Evolutionary conservation across 2,113 vertebrate species (phyloP), one percentile per base, ranked within the genome.

Genomic region (Glareola pratincola): DNA sequence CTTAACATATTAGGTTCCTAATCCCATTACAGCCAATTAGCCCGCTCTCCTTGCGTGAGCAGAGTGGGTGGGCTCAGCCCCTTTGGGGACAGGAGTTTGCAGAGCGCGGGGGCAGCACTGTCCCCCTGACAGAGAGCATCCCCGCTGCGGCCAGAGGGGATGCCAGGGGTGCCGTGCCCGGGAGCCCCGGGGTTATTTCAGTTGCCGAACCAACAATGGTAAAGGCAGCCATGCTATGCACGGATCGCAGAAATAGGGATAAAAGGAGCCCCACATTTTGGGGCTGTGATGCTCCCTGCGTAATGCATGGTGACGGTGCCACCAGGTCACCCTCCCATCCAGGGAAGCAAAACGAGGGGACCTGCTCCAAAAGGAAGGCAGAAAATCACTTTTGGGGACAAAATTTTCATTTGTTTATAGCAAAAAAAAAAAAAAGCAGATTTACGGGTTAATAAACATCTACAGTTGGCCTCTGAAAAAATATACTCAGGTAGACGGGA

Each of bases 391-490:
- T 92, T 57, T 27, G 20, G 59, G 76, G 80, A 43, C 57, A 76
- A 97, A 91, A 87, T 85, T 83, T 72, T 64, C 43, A 27, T 87
- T 88, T 90, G 71, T 75, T 95, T 62, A 85, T 77, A 84, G 89
- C 85, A 94, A 88, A 86, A 36, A 15, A 66, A 87, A 94, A 88
- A 86, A 36, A 15, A 66, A 87, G 48, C 71, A 91, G 97, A 98
- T 98, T 98, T 98, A 97, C 96, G 95, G 94, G 97, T 98, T 98
- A 98, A 98, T 98, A 98, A 98, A 98, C 97, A 97, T 97, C 97
- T 98, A 97, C 85, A 92, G 95, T 51, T 92, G 95, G 92, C 87
- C 48, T 60, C 96, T 96, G 96, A 97, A 98, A 97, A 98, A 98
- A 96, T 85, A 97, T 88, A 97, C 97, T 95, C 98, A 98, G 98